Percentiles rank a stretch among this genome's conserved stretches.
Evolutionary conservation across 1,140 invertebrate genomes (phyloP).

Genomic region (Steinernema feltiae): DNA sequence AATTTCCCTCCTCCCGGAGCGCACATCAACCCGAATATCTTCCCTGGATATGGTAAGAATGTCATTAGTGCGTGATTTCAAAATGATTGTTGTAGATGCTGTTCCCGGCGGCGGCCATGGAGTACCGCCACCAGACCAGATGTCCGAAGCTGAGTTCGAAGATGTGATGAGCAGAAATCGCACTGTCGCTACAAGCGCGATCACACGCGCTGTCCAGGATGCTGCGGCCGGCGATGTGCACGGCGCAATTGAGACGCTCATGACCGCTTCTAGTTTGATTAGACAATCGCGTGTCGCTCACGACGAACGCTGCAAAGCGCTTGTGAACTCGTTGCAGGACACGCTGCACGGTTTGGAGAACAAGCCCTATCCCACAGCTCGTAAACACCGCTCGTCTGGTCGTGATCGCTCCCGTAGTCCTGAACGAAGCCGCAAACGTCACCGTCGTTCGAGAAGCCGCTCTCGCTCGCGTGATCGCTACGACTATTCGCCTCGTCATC

Average conservation of each 20-base stretch:
- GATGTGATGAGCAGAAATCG: conserved; percentile 94
- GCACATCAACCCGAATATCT: conserved; percentile 52
- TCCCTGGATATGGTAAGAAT: background rate
- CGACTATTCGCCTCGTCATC: background rate
- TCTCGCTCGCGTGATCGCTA: conserved; percentile 21
- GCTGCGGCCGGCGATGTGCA: conserved; percentile 89
- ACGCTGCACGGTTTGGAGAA: conserved; percentile 92
- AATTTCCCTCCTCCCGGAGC: conserved; percentile 44
- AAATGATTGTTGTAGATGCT: no score
- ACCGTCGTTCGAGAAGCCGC: conserved; percentile 22
- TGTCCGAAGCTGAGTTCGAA: conserved; percentile 91
- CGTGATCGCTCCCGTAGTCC: conserved; percentile 43
- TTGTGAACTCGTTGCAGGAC: conserved; percentile 75
- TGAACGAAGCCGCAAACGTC: conserved; percentile 43
- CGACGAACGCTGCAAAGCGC: conserved; percentile 94
- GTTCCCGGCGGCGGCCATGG: conserved; percentile 18
- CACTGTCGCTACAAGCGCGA: conserved; percentile 91
- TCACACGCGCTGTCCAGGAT: conserved; percentile 90
- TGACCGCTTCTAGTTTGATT: conserved; percentile 95
- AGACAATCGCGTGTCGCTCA: conserved; percentile 95
- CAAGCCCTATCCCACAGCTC: conserved; percentile 76
- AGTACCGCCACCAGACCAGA: background rate
- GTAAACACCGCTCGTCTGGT: conserved; percentile 41
- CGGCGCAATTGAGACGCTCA: conserved; percentile 92
- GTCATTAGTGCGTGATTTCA: no score